These are phyloP conservation scores for Neotoma lepida DNA, from an alignment of 2,113 vertebrate genomes.

Conservation along the genomic window DNA sequence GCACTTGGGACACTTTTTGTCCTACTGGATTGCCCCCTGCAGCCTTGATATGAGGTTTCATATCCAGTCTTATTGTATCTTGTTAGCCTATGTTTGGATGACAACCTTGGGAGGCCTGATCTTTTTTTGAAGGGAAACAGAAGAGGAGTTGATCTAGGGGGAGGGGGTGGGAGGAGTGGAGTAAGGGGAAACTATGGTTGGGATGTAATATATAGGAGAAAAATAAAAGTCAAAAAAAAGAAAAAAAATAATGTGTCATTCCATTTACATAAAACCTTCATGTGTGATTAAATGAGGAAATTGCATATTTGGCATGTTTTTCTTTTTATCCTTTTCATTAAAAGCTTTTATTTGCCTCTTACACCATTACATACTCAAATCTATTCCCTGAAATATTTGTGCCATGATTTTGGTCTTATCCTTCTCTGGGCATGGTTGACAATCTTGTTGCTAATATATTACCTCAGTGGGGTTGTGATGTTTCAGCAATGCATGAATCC, in stretches of 20 bases:
- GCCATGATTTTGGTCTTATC: fast-evolving
- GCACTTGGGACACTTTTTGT: not conserved
- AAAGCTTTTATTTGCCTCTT: not conserved
- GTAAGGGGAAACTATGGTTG: not conserved
- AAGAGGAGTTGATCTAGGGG: not conserved
- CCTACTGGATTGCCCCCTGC: not conserved
- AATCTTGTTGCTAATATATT: not conserved
- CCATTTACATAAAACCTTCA: not conserved
- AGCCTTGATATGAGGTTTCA: not conserved
- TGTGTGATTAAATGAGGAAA: not conserved
- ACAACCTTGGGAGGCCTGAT: not conserved
- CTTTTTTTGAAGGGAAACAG: not conserved
- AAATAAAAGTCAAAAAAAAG: not conserved
- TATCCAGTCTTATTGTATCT: not conserved
- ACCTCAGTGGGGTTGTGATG: not conserved
- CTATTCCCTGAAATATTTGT: fast-evolving
- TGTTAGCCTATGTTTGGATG: not conserved
- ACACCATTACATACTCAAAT: not conserved
- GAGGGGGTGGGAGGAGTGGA: not conserved
- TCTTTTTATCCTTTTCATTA: not conserved
- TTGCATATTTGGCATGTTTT: not conserved
- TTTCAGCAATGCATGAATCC: not conserved
- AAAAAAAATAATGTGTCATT: not conserved
- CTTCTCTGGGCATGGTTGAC: not conserved
- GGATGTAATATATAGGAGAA: not conserved